Evolutionary conservation across 2,888 invertebrate genomes (phyloP).

Genomic region (Orchestes rusci): DNA sequence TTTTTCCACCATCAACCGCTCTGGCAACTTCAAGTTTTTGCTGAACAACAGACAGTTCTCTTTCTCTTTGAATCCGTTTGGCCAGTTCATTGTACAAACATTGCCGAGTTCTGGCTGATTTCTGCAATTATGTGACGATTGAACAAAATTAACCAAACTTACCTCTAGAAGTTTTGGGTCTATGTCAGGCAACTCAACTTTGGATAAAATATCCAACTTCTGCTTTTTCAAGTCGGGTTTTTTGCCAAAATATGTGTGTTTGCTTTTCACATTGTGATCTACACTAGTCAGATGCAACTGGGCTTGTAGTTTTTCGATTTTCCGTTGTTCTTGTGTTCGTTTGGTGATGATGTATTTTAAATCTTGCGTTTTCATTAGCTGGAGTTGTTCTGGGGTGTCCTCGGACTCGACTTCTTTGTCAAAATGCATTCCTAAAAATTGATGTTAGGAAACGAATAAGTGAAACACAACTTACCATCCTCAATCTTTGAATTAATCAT

Average conservation of each 20-base stretch:
- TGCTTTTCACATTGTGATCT: constrained; percentile 60
- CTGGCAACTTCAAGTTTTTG: constrained; percentile 71
- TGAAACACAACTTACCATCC: constrained; percentile 40
- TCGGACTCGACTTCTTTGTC: constrained; percentile 64
- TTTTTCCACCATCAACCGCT: constrained; percentile 57
- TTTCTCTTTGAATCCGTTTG: constrained; percentile 70
- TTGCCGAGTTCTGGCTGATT: constrained; percentile 52
- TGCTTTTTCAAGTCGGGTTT: constrained; percentile 44
- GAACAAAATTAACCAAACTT: constrained; percentile 26
- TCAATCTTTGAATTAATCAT: constrained; percentile 83
- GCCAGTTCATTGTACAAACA: constrained; percentile 66
- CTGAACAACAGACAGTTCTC: constrained; percentile 65
- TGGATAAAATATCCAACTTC: constrained; percentile 58
- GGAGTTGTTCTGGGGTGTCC: constrained; percentile 75
- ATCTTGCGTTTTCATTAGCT: constrained; percentile 88
- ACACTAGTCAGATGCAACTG: constrained; percentile 76
- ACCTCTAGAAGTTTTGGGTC: constrained; percentile 47
- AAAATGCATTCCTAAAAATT: constrained; percentile 46
- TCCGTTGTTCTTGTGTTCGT: constrained; percentile 72
- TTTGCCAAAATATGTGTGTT: constrained; percentile 75
- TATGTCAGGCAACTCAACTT: constrained; percentile 53
- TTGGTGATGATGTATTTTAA: constrained; percentile 84
- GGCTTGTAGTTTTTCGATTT: constrained; percentile 67
- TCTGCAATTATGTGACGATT: constrained; percentile 3
- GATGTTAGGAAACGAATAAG: neutral